Percentiles rank a stretch among this genome's conserved stretches.
Conservation (phyloP, 1,140 invertebrate genomes). For the Drosophila cardini region DNA sequence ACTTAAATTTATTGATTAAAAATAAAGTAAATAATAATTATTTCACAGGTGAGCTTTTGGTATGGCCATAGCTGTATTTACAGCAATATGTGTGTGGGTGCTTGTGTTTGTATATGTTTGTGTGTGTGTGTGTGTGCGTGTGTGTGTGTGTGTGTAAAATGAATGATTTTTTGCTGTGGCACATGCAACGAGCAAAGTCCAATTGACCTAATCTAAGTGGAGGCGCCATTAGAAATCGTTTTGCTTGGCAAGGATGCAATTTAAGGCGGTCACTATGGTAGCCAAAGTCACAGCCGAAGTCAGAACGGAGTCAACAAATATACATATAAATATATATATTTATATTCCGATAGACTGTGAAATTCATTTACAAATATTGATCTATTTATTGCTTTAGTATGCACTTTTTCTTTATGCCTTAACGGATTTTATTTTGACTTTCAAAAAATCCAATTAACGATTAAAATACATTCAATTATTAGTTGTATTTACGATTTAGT, state of each 20-base stretch:
- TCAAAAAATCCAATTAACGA: too few relatives aligned
- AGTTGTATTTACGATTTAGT: too few relatives aligned
- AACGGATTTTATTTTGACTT: too few relatives aligned
- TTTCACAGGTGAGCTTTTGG: background rate
- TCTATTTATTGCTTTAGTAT: background rate
- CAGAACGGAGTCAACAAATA: background rate
- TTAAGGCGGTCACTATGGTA: constrained; percentile 49
- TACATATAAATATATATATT: background rate
- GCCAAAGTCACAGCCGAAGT: constrained; percentile 11
- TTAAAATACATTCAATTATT: too few relatives aligned
- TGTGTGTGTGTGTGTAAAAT: constrained; percentile 16
- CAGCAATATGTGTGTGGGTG: background rate
- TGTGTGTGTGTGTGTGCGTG: background rate
- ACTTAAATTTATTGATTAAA: too few relatives aligned
- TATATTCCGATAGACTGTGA: background rate
- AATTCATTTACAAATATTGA: background rate
- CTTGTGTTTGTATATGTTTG: background rate
- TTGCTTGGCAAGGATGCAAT: constrained; percentile 69
- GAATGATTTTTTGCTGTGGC: constrained; percentile 32
- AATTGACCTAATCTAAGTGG: constrained; percentile 58
- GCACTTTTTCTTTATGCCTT: too few relatives aligned
- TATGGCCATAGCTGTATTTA: background rate
- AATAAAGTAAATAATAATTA: too few relatives aligned
- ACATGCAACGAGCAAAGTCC: constrained; percentile 43
- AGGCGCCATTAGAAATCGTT: constrained; percentile 79